phyloP scores from a whole-genome alignment of 2,113 vertebrate genomes.

The Dicentrarchus labrax region DNA sequence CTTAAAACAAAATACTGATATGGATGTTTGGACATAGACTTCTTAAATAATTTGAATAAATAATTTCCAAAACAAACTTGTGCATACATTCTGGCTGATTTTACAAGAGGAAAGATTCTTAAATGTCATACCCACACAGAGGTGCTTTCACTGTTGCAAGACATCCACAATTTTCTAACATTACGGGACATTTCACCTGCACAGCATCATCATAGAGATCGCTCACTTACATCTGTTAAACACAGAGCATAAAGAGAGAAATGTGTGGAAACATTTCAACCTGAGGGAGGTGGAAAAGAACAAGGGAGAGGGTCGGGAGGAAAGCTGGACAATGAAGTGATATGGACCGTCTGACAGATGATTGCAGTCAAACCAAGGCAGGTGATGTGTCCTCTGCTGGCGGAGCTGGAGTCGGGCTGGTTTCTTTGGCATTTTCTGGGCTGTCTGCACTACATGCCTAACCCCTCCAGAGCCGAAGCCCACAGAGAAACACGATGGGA shows the following conservation, averaged over 20 bases:
- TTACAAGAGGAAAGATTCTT: slow-evolving; percentile 63
- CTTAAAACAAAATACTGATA: slow-evolving; percentile 80
- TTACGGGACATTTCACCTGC: slow-evolving; percentile 68
- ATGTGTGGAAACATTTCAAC: slow-evolving; percentile 73
- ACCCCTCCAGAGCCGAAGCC: slow-evolving; percentile 80
- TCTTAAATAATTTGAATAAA: slow-evolving; percentile 87
- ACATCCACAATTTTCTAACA: slow-evolving; percentile 62
- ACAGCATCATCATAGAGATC: slow-evolving; percentile 72
- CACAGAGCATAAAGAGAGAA: slow-evolving; percentile 71
- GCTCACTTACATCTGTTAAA: slow-evolving; percentile 60
- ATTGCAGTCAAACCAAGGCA: slow-evolving; percentile 53
- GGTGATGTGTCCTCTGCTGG: slow-evolving; percentile 60
- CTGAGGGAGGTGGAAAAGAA: slow-evolving; percentile 69
- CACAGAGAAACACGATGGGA: slow-evolving; percentile 61
- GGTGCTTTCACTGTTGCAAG: slow-evolving; percentile 63
- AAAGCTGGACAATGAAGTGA: slow-evolving; percentile 33
- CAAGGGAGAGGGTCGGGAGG: not conserved
- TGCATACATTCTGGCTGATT: slow-evolving; percentile 83
- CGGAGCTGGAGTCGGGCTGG: slow-evolving; percentile 80
- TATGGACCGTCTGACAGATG: slow-evolving; percentile 33
- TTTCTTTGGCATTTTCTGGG: slow-evolving; percentile 94
- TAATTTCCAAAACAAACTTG: slow-evolving; percentile 77
- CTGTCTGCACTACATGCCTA: slow-evolving; percentile 79
- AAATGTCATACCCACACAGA: slow-evolving; percentile 59
- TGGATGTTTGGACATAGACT: slow-evolving; percentile 77